These are phyloP conservation scores for Apomyelois bistriatella DNA, from an alignment of 2,888 invertebrate species.

Conservation along the genomic window DNA sequence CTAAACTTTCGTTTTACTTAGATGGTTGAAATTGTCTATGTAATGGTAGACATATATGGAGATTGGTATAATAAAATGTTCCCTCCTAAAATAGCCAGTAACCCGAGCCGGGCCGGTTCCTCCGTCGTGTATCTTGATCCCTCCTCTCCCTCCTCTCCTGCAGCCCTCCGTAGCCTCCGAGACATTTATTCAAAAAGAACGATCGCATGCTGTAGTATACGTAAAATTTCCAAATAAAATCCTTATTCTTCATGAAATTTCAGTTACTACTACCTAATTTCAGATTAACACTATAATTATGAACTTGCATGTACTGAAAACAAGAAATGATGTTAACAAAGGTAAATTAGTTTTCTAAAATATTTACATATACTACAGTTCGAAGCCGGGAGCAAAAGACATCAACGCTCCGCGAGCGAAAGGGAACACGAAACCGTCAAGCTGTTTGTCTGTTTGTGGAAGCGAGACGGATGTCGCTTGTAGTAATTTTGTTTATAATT, in stretches of 20 bases:
- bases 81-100: constrained; percentile 36
- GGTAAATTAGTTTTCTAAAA: constrained; percentile 15
- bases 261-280: neutral
- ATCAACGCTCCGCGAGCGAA: constrained; percentile 51
- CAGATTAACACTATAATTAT: too few relatives aligned
- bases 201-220: constrained; percentile 43
- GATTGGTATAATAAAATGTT: constrained; percentile 15
- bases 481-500: constrained; percentile 64
- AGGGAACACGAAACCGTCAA: constrained; percentile 13
- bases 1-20: constrained; percentile 29
- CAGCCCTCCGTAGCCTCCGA: constrained; percentile 41
- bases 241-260: neutral
- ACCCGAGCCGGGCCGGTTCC: constrained; percentile 45
- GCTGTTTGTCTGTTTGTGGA: constrained; percentile 42
- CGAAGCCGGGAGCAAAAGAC: constrained; percentile 65
- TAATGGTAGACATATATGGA: neutral
- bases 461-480: constrained; percentile 55
- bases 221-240: constrained; percentile 22
- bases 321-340: neutral
- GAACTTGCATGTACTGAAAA: too few relatives aligned
- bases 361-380: constrained; percentile 41
- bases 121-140: constrained; percentile 58
- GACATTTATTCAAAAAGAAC: constrained; percentile 59
- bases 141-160: constrained; percentile 48
- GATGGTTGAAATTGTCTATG: constrained; percentile 12